These are phyloP conservation scores for Sarcophaga caerulescens DNA, from an alignment of 2,888 invertebrate species.

Conservation along the genomic window DNA sequence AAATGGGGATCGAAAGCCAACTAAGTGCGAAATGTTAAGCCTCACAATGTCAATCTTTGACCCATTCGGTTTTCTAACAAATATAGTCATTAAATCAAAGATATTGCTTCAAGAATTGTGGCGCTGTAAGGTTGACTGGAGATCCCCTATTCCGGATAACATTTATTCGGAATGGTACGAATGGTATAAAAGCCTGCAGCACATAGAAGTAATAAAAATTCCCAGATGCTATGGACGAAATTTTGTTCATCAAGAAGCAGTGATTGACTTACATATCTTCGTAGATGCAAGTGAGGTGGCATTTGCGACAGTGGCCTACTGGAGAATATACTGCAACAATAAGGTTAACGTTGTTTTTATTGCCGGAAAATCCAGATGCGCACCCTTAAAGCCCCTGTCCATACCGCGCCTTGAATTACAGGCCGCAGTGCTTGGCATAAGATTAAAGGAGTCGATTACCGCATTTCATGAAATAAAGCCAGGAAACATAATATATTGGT, in stretches of 20 bases:
- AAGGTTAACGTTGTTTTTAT: not conserved
- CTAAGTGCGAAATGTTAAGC: conserved; percentile 35
- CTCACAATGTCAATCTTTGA: conserved; percentile 43
- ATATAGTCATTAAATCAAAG: conserved; percentile 50
- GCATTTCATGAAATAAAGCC: conserved; percentile 7
- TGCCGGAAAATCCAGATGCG: conserved; percentile 14
- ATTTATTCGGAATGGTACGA: conserved; percentile 44
- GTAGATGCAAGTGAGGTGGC: conserved; percentile 35
- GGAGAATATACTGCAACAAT: conserved; percentile 1
- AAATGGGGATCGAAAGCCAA: conserved; percentile 30
- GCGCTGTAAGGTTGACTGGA: conserved; percentile 45
- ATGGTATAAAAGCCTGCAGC: conserved; percentile 9
- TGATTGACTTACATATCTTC: conserved; percentile 44
- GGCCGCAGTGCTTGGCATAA: conserved; percentile 49
- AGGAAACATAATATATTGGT: conserved; percentile 10
- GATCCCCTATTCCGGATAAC: conserved; percentile 46
- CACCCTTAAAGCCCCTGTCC: conserved; percentile 29
- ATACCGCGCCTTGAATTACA: conserved; percentile 58
- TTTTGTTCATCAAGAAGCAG: not conserved
- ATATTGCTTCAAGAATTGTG: conserved; percentile 62
- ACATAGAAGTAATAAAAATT: not conserved
- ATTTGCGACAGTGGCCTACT: conserved; percentile 36
- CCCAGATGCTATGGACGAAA: conserved; percentile 25
- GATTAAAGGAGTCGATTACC: conserved; percentile 7
- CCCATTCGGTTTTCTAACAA: conserved; percentile 40